A percentile compares a stretch with the other conserved stretches of the same genome.
These are phyloP conservation scores for Pterois miles DNA, from an alignment of 2,797 vertebrate genomes.

Conservation along the genomic window DNA sequence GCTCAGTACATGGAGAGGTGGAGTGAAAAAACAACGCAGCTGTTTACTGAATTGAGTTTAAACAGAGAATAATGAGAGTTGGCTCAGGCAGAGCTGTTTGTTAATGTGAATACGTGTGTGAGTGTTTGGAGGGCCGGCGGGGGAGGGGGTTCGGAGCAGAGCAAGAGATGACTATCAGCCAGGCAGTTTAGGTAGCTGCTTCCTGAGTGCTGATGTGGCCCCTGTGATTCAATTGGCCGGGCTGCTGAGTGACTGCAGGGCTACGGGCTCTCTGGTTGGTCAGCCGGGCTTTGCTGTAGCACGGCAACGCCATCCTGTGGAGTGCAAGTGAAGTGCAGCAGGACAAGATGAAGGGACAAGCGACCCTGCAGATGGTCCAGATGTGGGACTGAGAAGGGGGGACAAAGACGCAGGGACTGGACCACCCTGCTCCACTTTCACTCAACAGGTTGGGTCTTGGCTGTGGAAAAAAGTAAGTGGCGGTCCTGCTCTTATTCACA, in stretches of 20 bases:
- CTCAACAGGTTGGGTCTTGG: background rate
- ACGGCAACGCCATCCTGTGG: constrained; percentile 82
- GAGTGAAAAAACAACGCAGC: constrained; percentile 37
- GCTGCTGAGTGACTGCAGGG: constrained; percentile 57
- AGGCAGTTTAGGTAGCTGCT: constrained; percentile 74
- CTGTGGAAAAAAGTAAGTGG: too few relatives aligned
- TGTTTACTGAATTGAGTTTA: constrained; percentile 49
- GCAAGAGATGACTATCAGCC: constrained; percentile 73
- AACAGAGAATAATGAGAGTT: constrained; percentile 60
- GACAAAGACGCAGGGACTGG: background rate
- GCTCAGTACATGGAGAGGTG: constrained; percentile 22
- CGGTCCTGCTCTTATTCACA: too few relatives aligned
- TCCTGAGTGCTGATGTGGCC: constrained; percentile 78
- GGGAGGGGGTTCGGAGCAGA: constrained; percentile 17
- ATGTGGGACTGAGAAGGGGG: background rate
- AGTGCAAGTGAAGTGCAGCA: constrained; percentile 19
- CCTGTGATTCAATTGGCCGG: constrained; percentile 58
- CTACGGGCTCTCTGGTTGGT: constrained; percentile 48
- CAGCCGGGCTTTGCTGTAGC: constrained; percentile 57
- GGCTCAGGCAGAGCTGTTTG: constrained; percentile 35
- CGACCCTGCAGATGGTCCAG: constrained; percentile 17
- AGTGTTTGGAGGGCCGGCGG: background rate
- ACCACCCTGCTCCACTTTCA: background rate
- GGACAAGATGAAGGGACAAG: background rate
- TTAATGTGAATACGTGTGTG: constrained; percentile 31